Evolutionary conservation across 2,797 vertebrate genomes (phyloP).

Genomic region (Mycteria americana): DNA sequence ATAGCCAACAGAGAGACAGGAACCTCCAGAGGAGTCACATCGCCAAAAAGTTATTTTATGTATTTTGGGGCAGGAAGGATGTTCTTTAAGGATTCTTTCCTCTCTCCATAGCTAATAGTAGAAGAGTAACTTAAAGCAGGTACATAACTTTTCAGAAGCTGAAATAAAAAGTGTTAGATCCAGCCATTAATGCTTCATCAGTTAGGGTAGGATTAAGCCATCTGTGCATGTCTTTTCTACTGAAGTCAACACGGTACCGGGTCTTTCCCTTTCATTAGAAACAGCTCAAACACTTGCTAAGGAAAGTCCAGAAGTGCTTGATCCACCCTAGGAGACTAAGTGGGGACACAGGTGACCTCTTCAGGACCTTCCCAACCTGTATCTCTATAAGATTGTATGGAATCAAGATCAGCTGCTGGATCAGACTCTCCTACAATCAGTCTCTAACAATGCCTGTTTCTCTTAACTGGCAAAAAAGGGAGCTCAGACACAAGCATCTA

Average conservation of each 20-base stretch:
- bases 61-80: background rate
- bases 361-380: background rate
- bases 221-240: background rate
- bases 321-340: background rate
- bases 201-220: background rate
- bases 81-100: background rate
- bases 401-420: background rate
- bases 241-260: background rate
- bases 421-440: background rate
- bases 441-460: background rate
- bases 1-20: background rate
- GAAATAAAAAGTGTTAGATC: background rate
- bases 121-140: background rate
- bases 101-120: background rate
- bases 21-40: background rate
- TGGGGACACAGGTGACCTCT: background rate
- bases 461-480: background rate
- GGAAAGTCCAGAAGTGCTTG: background rate
- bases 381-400: background rate
- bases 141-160: background rate
- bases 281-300: background rate
- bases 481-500: background rate
- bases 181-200: background rate
- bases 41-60: background rate
- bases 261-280: background rate